Conservation (phyloP, 2,113 vertebrate species). For the Bungarus multicinctus region DNA sequence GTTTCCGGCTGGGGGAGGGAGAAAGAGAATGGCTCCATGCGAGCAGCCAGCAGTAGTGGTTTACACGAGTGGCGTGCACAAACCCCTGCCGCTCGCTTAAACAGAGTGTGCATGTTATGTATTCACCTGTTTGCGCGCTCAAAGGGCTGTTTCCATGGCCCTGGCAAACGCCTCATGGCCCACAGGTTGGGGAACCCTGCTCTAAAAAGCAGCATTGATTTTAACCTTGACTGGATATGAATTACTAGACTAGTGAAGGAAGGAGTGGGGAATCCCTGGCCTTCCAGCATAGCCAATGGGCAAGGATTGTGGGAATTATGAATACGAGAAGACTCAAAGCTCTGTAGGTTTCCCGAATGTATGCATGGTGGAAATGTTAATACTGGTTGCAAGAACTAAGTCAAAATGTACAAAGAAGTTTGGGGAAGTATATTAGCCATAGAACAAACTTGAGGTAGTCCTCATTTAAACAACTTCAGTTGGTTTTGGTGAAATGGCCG, state of each 20-base stretch:
- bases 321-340: neutral
- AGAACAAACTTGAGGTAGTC: neutral
- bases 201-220: neutral
- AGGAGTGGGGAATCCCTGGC: neutral
- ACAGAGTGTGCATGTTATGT: no score
- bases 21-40: no score
- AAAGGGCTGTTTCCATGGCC: no score
- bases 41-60: no score
- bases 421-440: neutral
- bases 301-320: neutral
- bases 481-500: neutral
- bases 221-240: neutral
- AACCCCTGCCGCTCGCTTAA: no score
- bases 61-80: no score
- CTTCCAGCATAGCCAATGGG: neutral
- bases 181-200: no score
- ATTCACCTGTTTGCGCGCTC: no score
- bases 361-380: neutral
- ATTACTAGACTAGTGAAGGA: neutral
- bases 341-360: neutral
- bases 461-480: neutral
- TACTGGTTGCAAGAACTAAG: neutral
- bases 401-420: neutral
- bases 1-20: no score
- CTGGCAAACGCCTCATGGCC: no score